These are phyloP conservation scores for Arvicanthis niloticus DNA, from an alignment of 2,113 vertebrate species.

Conservation along the genomic window DNA sequence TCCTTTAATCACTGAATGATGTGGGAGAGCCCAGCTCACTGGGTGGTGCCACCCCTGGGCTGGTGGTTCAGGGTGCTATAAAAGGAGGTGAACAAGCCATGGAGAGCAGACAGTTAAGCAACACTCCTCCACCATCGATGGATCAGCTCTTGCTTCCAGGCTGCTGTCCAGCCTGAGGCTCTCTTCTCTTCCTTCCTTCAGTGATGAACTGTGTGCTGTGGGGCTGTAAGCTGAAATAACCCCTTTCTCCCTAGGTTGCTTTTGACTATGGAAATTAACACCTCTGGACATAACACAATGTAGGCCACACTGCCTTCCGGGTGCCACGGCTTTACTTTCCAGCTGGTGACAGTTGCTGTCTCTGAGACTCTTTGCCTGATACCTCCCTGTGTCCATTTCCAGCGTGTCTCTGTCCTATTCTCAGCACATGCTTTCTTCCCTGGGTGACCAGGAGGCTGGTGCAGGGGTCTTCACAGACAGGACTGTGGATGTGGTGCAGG, in stretches of 20 bases:
- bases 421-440: not conserved
- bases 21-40: not conserved
- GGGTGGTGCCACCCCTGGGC: not conserved
- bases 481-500: no score
- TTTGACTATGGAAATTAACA: not conserved
- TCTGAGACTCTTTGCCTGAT: not conserved
- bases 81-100: not conserved
- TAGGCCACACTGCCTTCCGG: not conserved
- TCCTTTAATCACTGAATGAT: not conserved
- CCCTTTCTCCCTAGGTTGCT: not conserved
- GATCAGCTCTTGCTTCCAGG: not conserved
- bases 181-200: not conserved
- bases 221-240: no score
- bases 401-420: not conserved
- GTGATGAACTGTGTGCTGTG: not conserved
- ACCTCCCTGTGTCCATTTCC: not conserved
- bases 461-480: not conserved
- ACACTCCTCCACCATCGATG: not conserved
- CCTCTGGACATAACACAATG: not conserved
- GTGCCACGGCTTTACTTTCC: not conserved
- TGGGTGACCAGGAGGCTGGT: not conserved
- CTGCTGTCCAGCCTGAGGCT: not conserved
- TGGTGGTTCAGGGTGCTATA: not conserved
- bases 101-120: not conserved
- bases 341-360: not conserved